phyloP scores from a whole-genome alignment of 92 coral and sea anemone genomes.

The Micromussa lordhowensis region DNA sequence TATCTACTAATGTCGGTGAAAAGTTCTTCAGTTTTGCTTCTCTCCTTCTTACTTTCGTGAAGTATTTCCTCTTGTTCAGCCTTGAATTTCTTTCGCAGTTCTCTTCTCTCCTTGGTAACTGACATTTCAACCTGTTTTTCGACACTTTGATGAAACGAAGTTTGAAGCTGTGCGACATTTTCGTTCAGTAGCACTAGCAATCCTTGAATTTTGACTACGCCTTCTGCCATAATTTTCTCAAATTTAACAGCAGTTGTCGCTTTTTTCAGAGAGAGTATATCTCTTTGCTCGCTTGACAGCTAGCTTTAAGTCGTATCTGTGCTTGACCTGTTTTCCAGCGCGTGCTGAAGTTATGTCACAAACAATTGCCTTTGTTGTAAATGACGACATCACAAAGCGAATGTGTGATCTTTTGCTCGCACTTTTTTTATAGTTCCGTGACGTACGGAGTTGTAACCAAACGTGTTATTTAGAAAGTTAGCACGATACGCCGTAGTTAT shows the following conservation, averaged over 20 bases:
- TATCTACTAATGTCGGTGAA: conserved; percentile 1
- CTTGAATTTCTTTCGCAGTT: conserved; percentile 17
- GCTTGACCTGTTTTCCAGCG: not conserved
- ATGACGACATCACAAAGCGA: not conserved
- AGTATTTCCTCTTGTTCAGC: conserved; percentile 4
- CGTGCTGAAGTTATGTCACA: conserved; percentile 8
- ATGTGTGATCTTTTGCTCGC: not conserved
- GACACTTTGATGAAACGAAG: conserved; percentile 28
- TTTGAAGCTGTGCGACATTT: conserved; percentile 2
- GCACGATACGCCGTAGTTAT: too few species aligned
- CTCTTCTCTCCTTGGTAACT: conserved; percentile 6
- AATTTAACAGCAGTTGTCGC: not conserved
- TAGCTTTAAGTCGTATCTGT: not conserved
- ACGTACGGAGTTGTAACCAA: not conserved
- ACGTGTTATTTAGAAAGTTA: too few species aligned
- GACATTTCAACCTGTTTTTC: conserved; percentile 20
- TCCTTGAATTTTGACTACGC: not conserved
- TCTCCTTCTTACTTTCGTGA: not conserved
- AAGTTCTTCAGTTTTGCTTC: conserved; percentile 5
- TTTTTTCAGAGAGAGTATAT: not conserved
- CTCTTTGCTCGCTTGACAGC: not conserved
- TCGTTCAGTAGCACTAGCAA: conserved; percentile 3
- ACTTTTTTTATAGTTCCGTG: not conserved
- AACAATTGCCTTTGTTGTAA: not conserved
- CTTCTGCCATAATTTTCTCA: conserved; percentile 11